Base-by-base conservation (phyloP, 1,140 invertebrate genomes). In the Leptopilina boulardi region DNA sequence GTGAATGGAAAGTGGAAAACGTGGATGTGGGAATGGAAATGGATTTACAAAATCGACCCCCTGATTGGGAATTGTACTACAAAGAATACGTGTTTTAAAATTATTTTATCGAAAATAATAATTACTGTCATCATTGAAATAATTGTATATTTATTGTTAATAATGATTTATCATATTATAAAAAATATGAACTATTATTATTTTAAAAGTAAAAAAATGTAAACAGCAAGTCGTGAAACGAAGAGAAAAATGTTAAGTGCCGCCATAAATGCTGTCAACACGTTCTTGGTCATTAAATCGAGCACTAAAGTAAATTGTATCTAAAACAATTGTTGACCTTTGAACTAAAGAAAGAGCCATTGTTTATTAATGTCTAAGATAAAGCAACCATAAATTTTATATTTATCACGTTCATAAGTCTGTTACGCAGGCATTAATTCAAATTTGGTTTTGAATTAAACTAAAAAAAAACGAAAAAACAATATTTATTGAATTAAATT, bases 391-490 rank as follows among this genome's bases (percentile, higher is more conserved):
- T 54, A 54, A 18, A 54, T 54, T 54, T 18, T n/a, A 18, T 54
- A 54, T 54, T 54, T 54, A 54, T 54, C 47, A 8, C 47, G 47
- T 54, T 54, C 47, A 54, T 54, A 19, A 54, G 47, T 54, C 47
- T 8, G 15, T 54, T 54, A 54, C n/a, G n/a, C n/a, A 18, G 47
- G 6, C 2, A 34, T n/a, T 6, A 34, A 6, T 6, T 34, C 2
- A 34, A 34, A 34, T 15, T 54, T 54, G 6, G n/a, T n/a, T 54
- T 18, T 15, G 30, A 54, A 54, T 54, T 54, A 6, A 54, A 19
- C 47, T 8, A n/a, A 15, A 54, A 54, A n/a, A 18, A 34, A 34
- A 34, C 30, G 47, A 54, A 54, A 15, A 51, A 8, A 8, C 42
- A n/a, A n/a, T n/a, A n/a, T n/a, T n/a, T n/a, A n/a, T n/a, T n/a